These are phyloP conservation scores for Anguilla japonica DNA, from an alignment of 2,113 vertebrate genomes.

Conservation along the genomic window DNA sequence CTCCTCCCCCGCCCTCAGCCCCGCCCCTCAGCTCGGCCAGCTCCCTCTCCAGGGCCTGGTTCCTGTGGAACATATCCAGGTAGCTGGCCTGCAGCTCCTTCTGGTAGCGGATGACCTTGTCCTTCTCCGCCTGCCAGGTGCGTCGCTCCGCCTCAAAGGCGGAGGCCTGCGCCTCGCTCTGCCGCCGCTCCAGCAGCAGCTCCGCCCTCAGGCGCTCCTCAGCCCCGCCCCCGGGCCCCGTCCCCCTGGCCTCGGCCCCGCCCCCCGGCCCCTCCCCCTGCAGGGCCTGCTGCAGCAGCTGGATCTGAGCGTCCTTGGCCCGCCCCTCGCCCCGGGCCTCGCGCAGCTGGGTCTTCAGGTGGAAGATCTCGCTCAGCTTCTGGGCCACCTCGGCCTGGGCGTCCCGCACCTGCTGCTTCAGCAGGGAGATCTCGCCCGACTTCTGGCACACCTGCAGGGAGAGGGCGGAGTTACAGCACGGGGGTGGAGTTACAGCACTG, in stretches of 20 bases:
- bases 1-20: conserved; percentile 64
- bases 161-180: conserved; percentile 85
- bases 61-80: conserved; percentile 92
- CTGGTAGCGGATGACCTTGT: conserved; percentile 80
- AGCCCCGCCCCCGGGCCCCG: conserved; percentile 42
- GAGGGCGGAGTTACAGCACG: not conserved
- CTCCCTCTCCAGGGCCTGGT: conserved; percentile 83
- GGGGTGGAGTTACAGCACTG: not conserved
- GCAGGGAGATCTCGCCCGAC: conserved; percentile 88
- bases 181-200: conserved; percentile 86
- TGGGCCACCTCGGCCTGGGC: conserved; percentile 91
- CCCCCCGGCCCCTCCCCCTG: conserved; percentile 59
- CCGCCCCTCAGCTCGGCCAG: conserved; percentile 68
- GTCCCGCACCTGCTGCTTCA: conserved; percentile 94
- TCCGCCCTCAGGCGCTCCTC: conserved; percentile 87
- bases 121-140: conserved; percentile 93
- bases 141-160: conserved; percentile 88
- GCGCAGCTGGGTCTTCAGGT: conserved; percentile 88
- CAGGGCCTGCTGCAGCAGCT: conserved; percentile 74
- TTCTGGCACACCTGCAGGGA: conserved; percentile 89
- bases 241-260: conserved; percentile 49
- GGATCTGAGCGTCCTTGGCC: conserved; percentile 79
- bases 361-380: conserved; percentile 92
- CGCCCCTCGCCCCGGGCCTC: conserved; percentile 78
- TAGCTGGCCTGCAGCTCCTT: conserved; percentile 91